A percentile compares a stretch with the other conserved stretches of the same genome.
These are phyloP conservation scores for Leptatherina wallacei DNA, from an alignment of 2,797 vertebrate genomes.

Conservation along the genomic window DNA sequence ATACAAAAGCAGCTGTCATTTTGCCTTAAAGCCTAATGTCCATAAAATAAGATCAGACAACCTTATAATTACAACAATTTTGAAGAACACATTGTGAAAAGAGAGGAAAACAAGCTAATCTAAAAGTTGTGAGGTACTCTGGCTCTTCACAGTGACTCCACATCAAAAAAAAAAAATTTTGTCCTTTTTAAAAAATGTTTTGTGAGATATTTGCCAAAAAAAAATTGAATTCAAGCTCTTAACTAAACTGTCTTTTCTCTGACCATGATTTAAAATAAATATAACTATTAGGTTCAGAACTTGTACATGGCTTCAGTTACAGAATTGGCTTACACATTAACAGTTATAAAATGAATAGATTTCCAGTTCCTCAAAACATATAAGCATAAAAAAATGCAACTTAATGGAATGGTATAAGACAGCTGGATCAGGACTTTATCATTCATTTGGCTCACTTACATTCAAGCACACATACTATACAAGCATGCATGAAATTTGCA, in stretches of 20 bases:
- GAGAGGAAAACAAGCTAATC: conserved; percentile 9
- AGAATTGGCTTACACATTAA: conserved; percentile 43
- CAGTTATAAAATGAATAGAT: conserved; percentile 33
- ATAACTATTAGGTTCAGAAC: conserved; percentile 61
- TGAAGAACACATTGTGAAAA: not conserved
- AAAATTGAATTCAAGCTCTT: conserved; percentile 49
- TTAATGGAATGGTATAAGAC: conserved; percentile 26
- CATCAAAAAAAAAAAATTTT: conserved; percentile 17
- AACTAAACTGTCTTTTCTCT: conserved; percentile 30
- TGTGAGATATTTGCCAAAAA: conserved; percentile 36
- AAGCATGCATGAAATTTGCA: conserved; percentile 29
- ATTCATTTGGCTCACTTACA: conserved; percentile 47
- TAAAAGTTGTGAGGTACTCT: conserved; percentile 1
- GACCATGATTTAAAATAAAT: conserved; percentile 62
- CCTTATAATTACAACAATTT: not conserved
- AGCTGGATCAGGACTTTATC: conserved; percentile 30
- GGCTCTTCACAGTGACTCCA: conserved; percentile 46
- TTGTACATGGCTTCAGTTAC: conserved; percentile 52
- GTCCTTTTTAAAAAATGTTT: conserved; percentile 10
- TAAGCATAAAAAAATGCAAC: conserved; percentile 37
- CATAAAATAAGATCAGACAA: conserved; percentile 11
- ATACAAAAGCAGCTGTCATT: not conserved
- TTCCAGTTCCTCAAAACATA: conserved; percentile 54
- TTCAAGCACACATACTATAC: conserved; percentile 34
- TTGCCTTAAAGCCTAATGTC: conserved; percentile 2